Evolutionary conservation across 2,888 invertebrate species (phyloP).

Genomic region (Osmoderma eremita): DNA sequence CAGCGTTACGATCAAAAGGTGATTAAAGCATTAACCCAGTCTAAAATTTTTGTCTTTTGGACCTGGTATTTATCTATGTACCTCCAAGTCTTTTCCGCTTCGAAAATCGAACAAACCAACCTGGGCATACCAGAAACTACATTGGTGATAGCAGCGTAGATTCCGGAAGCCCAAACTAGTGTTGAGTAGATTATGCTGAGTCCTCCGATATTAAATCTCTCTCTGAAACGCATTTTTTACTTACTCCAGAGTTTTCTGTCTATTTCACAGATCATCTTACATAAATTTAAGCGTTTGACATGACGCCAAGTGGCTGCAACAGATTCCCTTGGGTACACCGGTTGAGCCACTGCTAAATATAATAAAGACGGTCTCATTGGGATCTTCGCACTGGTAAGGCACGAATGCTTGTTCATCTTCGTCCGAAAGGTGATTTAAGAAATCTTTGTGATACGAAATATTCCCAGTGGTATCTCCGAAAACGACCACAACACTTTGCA

Average conservation of each 20-base stretch:
- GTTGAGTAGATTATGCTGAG: background rate
- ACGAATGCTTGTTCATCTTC: conserved; percentile 42
- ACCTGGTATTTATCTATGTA: conserved; percentile 32
- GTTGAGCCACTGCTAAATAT: conserved; percentile 46
- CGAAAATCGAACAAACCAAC: conserved; percentile 14
- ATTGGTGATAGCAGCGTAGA: background rate
- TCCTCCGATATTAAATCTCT: background rate
- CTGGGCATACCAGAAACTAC: background rate
- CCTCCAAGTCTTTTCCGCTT: conserved; percentile 29
- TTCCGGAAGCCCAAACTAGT: conserved; percentile 18
- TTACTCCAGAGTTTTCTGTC: background rate
- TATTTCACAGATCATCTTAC: background rate
- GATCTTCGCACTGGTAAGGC: conserved; percentile 37
- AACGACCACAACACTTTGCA: conserved; percentile 39
- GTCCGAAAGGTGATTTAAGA: conserved; percentile 35
- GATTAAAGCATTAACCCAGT: background rate
- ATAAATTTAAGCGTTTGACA: background rate
- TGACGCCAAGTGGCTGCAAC: conserved; percentile 44
- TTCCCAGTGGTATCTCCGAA: conserved; percentile 39
- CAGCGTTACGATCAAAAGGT: background rate
- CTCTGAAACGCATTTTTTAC: background rate
- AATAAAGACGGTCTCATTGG: conserved; percentile 38
- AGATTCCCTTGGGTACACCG: conserved; percentile 50
- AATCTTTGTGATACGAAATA: conserved; percentile 14
- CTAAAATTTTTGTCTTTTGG: no score